These are phyloP conservation scores for Alexandromys fortis DNA, from an alignment of 2,113 vertebrate genomes.

Conservation along the genomic window DNA sequence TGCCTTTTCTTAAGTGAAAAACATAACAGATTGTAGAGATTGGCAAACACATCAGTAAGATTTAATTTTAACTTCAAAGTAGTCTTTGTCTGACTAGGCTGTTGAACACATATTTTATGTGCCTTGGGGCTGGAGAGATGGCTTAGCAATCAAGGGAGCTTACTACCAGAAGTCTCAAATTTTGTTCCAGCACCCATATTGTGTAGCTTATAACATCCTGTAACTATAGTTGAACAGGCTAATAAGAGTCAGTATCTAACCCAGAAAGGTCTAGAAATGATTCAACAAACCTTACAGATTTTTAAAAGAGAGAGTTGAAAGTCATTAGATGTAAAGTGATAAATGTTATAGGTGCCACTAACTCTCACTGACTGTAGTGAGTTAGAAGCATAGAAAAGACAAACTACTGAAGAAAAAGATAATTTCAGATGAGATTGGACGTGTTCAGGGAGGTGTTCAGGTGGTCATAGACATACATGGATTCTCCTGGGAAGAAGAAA, in stretches of 20 bases:
- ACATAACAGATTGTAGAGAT: not conserved
- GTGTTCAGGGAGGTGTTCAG: no score
- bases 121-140: not conserved
- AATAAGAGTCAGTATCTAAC: conserved; percentile 12
- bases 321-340: conserved; percentile 81
- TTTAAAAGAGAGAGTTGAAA: conserved; percentile 71
- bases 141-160: no score
- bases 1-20: not conserved
- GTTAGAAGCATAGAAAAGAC: conserved; percentile 45
- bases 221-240: not conserved
- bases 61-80: not conserved
- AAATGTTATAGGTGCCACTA: conserved; percentile 76
- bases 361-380: conserved; percentile 52
- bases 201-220: not conserved
- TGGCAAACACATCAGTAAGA: not conserved
- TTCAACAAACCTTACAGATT: conserved; percentile 50
- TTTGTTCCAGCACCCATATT: not conserved
- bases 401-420: conserved; percentile 54
- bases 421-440: not conserved
- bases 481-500: no score
- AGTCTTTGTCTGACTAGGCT: not conserved
- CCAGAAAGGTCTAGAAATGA: conserved; percentile 74
- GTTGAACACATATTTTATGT: conserved; percentile 1
- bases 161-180: not conserved
- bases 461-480: no score